A percentile compares a stretch with the other conserved stretches of the same genome.
Evolutionary conservation across 2,888 invertebrate genomes (phyloP).

Genomic region (Drosophila subquinaria): DNA sequence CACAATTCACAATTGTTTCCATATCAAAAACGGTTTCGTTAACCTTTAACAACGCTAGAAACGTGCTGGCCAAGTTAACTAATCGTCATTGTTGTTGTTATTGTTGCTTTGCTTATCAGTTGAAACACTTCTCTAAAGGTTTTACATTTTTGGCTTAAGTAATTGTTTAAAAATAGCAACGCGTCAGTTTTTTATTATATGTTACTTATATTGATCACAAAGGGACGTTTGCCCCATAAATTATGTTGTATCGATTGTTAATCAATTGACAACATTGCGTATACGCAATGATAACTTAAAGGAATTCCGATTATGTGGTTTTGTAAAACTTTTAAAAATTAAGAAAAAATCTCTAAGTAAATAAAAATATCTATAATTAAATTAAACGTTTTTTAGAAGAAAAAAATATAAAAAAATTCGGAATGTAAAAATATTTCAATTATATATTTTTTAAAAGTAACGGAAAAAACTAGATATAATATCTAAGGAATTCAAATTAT

Average conservation of each 20-base stretch:
- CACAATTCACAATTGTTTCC: slow-evolving; percentile 19
- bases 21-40: slow-evolving; percentile 32
- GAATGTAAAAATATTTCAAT: too few species aligned
- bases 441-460: too few species aligned
- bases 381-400: too few species aligned
- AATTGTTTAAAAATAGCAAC: slow-evolving; percentile 53
- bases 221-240: slow-evolving; percentile 23
- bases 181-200: slow-evolving; percentile 4
- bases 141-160: slow-evolving; percentile 43
- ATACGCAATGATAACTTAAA: slow-evolving; percentile 20
- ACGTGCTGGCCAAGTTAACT: slow-evolving; percentile 20
- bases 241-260: slow-evolving; percentile 23
- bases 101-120: slow-evolving; percentile 40
- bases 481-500: too few species aligned
- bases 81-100: not conserved
- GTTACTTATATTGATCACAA: slow-evolving; percentile 3
- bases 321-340: too few species aligned
- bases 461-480: too few species aligned
- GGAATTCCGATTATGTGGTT: not conserved
- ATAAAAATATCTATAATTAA: too few species aligned
- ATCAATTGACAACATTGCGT: slow-evolving; percentile 20
- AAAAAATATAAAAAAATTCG: too few species aligned
- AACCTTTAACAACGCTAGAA: slow-evolving; percentile 28
- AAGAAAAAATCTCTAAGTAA: too few species aligned
- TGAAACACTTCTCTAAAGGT: not conserved